Percentiles rank a stretch among this genome's conserved stretches.
Evolutionary conservation across 2,113 vertebrate species (phyloP).

Genomic region (Ctenodactylus gundi): DNA sequence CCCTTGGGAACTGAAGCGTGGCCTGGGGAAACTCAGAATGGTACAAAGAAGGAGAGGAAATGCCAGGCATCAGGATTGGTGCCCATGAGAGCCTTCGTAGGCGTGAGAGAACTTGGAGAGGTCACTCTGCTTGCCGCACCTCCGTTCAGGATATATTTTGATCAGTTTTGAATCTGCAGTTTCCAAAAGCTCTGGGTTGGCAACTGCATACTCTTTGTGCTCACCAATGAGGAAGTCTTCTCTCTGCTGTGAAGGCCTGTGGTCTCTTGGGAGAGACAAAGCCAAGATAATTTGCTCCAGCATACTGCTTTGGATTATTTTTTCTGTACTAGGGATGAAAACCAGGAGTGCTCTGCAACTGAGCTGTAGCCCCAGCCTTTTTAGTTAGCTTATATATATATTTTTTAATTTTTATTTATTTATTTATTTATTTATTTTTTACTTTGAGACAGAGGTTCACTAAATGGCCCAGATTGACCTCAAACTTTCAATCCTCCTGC

Average conservation of each 20-base stretch:
- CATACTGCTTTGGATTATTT: not conserved
- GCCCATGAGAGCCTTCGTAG: not conserved
- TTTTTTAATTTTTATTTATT: too few relatives aligned
- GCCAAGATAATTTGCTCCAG: not conserved
- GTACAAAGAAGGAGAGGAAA: slow-evolving; percentile 5
- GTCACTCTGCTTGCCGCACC: not conserved
- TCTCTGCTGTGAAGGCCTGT: not conserved
- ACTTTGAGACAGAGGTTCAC: not conserved
- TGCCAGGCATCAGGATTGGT: not conserved
- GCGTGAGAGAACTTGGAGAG: not conserved
- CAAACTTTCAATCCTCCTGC: not conserved
- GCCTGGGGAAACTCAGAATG: not conserved
- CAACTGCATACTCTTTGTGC: not conserved
- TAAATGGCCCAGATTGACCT: not conserved
- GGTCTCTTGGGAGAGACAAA: not conserved
- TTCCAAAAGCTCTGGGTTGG: slow-evolving; percentile 1
- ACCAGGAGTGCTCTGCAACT: not conserved
- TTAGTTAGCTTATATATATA: too few relatives aligned
- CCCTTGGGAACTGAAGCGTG: slow-evolving; percentile 43
- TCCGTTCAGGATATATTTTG: not conserved
- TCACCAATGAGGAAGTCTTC: not conserved
- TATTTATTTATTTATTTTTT: too few relatives aligned
- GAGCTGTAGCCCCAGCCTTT: not conserved
- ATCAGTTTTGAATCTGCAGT: not conserved
- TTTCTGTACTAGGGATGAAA: not conserved